Percentiles rank a stretch among this genome's conserved stretches.
Evolutionary conservation across 2,113 vertebrate genomes (phyloP).

Genomic region (Dermatemys mawii): DNA sequence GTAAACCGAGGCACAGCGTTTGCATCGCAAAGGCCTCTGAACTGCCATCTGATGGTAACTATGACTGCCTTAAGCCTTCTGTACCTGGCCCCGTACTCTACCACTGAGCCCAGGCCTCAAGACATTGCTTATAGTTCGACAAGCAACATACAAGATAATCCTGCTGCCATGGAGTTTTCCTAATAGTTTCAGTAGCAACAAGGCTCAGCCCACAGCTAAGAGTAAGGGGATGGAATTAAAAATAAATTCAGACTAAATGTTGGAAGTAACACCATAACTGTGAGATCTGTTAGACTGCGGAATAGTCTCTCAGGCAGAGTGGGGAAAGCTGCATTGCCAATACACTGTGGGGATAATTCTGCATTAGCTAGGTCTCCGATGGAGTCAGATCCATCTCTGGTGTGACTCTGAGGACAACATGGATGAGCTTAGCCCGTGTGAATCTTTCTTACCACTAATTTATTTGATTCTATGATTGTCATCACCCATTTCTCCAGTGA

Average conservation of each 20-base stretch:
- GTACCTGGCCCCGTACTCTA: accelerated
- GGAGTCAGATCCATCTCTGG: not conserved
- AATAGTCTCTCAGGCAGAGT: not conserved
- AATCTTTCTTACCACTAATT: not conserved
- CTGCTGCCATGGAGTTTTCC: not conserved
- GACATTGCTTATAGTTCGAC: not conserved
- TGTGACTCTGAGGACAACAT: not conserved
- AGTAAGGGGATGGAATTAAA: not conserved
- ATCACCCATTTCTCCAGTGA: not conserved
- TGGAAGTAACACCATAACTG: not conserved
- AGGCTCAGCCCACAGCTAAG: not conserved
- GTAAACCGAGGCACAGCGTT: not conserved
- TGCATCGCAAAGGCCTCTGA: accelerated
- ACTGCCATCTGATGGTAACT: not conserved
- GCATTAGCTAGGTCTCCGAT: not conserved
- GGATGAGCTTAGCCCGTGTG: not conserved
- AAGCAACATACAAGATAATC: not conserved
- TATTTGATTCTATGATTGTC: not conserved
- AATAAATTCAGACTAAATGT: not conserved
- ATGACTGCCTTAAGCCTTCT: not conserved
- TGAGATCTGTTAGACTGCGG: not conserved
- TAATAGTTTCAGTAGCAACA: accelerated
- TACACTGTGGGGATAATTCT: not conserved
- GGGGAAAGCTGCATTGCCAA: not conserved
- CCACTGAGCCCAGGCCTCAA: not conserved